Evolutionary conservation across 2,888 invertebrate genomes (phyloP), one percentile per base, ranked within the genome.

Genomic region (Trissolcus japonicus): DNA sequence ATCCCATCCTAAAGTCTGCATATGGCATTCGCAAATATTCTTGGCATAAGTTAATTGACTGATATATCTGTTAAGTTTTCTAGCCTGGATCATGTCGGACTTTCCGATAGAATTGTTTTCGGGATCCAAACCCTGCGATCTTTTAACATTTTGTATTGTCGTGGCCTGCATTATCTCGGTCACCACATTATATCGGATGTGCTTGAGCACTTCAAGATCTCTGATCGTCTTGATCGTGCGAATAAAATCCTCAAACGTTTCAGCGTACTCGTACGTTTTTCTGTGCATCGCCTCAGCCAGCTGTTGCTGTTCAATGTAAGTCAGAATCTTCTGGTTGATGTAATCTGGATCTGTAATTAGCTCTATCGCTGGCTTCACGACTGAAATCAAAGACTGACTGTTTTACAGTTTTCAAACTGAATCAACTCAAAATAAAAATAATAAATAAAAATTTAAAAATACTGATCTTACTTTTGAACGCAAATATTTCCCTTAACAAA

Each of bases 151-250:
- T 90, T 96, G 96, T 80, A 96, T 92, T 0, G 96, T 96, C 14
- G 97, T 96, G 0, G 96, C 96, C 91, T 97, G 96, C 95, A 97
- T 96, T 82, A 97, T 94, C 91, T 97, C 97, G 53, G 95, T 95
- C 4, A 97, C 95, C 81, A 97, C 96, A 83, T 95, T 95, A 83
- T 94, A 95, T 80, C 95, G 94, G 87, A 96, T 94, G 86, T 95
- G 93, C 86, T 95, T 95, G 51, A 97, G 91, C 80, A 95, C 94
- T 87, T 96, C 96, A 75, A 96, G 90, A 89, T 95, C 95, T 81
- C 93, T 93, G 79, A 95, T 95, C 83, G 92, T 93, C 82, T 94
- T 94, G 66, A 97, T 96, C 84, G 96, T 93, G 80, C 94, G 93
- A 76, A 97, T 92, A 87, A 96, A 96, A 83, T 96, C 96, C 87